phyloP scores from a whole-genome alignment of 64 coral and sea anemone genomes.

The Cladopsammia gracilis region DNA sequence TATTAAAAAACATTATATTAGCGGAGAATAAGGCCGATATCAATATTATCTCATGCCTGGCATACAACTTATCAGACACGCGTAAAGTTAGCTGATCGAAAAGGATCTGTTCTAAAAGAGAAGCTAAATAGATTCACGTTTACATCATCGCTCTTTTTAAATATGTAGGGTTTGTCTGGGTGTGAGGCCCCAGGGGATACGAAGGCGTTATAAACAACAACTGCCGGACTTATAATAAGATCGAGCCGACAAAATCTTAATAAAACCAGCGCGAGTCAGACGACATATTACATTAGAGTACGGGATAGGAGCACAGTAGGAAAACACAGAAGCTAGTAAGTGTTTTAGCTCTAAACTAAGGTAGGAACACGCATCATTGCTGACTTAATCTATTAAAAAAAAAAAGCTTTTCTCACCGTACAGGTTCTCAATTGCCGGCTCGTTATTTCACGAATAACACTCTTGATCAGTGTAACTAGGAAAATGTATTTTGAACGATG shows the following conservation, averaged over 20 bases:
- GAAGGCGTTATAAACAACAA: constrained; percentile 13
- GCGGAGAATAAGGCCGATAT: no score
- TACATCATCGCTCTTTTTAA: constrained; percentile 19
- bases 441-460: no score
- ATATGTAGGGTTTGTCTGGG: constrained; percentile 20
- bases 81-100: background rate
- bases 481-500: no score
- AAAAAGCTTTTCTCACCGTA: no score
- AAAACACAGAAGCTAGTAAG: background rate
- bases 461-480: no score
- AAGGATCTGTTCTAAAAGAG: background rate
- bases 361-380: no score
- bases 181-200: constrained; percentile 30
- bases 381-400: no score
- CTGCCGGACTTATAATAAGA: background rate
- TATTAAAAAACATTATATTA: background rate
- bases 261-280: background rate
- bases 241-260: background rate
- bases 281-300: no score
- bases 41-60: background rate
- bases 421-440: no score
- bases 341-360: no score
- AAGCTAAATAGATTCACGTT: background rate
- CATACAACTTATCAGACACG: background rate
- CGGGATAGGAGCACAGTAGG: background rate